Percentiles rank a stretch among this genome's conserved stretches.
Evolutionary conservation across 2,797 vertebrate genomes (phyloP).

Genomic region (Halcyon leucocephala): DNA sequence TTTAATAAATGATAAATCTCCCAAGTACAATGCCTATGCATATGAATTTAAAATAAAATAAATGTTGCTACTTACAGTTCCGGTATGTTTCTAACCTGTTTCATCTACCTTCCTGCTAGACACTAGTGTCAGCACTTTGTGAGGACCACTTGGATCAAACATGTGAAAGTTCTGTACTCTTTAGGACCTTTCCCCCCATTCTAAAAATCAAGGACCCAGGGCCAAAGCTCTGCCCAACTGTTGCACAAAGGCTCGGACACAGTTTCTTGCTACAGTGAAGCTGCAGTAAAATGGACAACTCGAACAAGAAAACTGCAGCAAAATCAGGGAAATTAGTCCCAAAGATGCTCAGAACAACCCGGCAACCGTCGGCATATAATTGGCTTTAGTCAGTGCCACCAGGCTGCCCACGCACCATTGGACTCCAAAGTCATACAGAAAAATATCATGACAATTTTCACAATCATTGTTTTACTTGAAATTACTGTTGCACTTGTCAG

Average conservation of each 20-base stretch:
- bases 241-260: slow-evolving; percentile 5
- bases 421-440: neutral
- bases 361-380: neutral
- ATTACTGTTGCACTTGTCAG: neutral
- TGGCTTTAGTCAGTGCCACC: neutral
- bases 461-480: neutral
- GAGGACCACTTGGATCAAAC: neutral
- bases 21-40: neutral
- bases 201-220: slow-evolving; percentile 67
- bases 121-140: slow-evolving; percentile 11
- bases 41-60: neutral
- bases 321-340: neutral
- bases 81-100: neutral
- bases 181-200: slow-evolving; percentile 54
- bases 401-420: neutral
- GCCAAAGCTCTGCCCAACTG: neutral
- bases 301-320: neutral
- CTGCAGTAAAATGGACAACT: neutral
- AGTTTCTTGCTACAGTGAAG: accelerated
- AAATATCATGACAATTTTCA: neutral
- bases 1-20: neutral
- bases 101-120: neutral
- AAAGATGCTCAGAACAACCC: neutral
- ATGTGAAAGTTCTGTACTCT: neutral
- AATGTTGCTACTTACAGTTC: slow-evolving; percentile 33